Percentiles rank a stretch among this genome's conserved stretches.
Conservation (phyloP, 2,888 invertebrate genomes). For the Adelphocoris suturalis region DNA sequence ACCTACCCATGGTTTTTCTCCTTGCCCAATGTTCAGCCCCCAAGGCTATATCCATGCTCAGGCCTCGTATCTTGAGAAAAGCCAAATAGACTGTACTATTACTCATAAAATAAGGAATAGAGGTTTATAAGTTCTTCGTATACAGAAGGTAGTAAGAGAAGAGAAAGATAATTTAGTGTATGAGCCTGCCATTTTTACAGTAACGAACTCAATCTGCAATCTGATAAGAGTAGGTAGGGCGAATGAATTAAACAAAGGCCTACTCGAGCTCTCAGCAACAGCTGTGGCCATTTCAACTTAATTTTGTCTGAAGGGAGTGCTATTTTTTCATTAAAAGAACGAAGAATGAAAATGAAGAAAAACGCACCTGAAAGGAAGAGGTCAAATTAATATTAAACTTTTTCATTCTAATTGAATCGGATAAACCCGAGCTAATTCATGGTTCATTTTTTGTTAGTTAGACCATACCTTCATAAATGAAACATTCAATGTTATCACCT, state of each 20-base stretch:
- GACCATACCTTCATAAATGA: neutral
- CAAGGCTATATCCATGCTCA: no score
- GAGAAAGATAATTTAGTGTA: neutral
- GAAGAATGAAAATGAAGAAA: neutral
- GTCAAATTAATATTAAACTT: neutral
- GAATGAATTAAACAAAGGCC: conserved; percentile 2
- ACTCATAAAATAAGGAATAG: neutral
- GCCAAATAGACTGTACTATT: no score
- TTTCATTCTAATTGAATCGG: neutral
- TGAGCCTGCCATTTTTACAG: neutral
- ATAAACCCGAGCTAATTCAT: neutral
- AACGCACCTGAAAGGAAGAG: neutral
- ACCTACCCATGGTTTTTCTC: no score
- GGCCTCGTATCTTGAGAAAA: no score
- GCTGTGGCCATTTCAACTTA: neutral
- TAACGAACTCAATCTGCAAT: neutral
- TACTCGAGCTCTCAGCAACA: neutral
- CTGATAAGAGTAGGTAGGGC: neutral
- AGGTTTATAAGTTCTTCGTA: neutral
- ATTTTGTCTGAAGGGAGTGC: neutral
- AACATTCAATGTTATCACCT: no score
- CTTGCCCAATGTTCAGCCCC: no score
- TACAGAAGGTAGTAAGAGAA: neutral
- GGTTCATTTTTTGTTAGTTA: neutral
- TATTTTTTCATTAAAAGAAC: neutral